Evolutionary conservation across 1,140 invertebrate species (phyloP).

Genomic region (Nephila pilipes): DNA sequence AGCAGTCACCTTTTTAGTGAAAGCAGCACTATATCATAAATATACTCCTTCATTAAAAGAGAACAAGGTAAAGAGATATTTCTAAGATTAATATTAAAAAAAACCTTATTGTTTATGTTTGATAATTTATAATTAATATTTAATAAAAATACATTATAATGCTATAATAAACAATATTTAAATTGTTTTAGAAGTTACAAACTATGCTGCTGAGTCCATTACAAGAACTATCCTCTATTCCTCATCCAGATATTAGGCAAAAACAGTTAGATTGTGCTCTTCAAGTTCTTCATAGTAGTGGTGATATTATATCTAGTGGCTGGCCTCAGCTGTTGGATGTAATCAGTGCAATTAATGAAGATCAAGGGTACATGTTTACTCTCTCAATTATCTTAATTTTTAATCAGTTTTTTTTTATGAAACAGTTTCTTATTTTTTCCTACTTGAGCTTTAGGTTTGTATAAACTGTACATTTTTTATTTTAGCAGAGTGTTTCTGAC

Average conservation of each 20-base stretch:
- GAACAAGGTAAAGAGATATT: slow-evolving; percentile 87
- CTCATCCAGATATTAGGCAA: slow-evolving; percentile 95
- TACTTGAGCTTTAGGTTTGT: too few relatives aligned
- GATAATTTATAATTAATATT: too few relatives aligned
- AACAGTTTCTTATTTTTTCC: background rate
- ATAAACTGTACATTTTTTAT: too few relatives aligned
- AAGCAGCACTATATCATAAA: slow-evolving; percentile 93
- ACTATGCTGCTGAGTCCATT: slow-evolving; percentile 92
- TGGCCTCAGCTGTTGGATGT: slow-evolving; percentile 97
- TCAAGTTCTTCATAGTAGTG: slow-evolving; percentile 94
- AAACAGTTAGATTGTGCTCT: slow-evolving; percentile 97
- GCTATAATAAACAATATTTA: background rate
- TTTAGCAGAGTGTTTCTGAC: too few relatives aligned
- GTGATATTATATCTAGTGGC: slow-evolving; percentile 93
- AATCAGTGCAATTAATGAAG: slow-evolving; percentile 95
- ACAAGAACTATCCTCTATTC: slow-evolving; percentile 92
- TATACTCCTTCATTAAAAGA: slow-evolving; percentile 91
- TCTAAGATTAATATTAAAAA: too few relatives aligned
- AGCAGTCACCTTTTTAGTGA: slow-evolving; percentile 96
- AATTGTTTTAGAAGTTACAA: slow-evolving; percentile 87
- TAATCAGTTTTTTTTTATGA: background rate
- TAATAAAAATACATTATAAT: too few relatives aligned
- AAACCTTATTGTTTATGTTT: too few relatives aligned
- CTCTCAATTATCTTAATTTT: too few relatives aligned
- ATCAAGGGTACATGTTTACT: slow-evolving; percentile 88